A percentile compares a stretch with the other conserved stretches of the same genome.
Evolutionary conservation across 2,888 invertebrate genomes (phyloP).

Genomic region (Teleiodes luculella): DNA sequence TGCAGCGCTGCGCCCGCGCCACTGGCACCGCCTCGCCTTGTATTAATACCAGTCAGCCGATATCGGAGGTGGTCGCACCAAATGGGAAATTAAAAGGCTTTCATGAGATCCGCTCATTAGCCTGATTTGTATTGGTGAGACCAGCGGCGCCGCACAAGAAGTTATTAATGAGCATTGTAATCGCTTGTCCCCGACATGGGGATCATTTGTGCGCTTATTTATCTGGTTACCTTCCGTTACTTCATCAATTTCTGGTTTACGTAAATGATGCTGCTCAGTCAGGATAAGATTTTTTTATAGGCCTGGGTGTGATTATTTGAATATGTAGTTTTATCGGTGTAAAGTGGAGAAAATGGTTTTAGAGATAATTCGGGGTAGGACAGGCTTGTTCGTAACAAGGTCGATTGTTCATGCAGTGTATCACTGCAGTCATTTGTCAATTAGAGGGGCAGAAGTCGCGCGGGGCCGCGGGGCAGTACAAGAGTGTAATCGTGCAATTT

Average conservation of each 20-base stretch:
- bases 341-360: not conserved
- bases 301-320: constrained; percentile 7
- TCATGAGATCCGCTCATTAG: constrained; percentile 72
- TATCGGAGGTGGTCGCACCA: constrained; percentile 68
- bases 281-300: constrained; percentile 21
- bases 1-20: constrained; percentile 56
- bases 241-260: constrained; percentile 44
- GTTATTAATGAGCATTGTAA: constrained; percentile 69
- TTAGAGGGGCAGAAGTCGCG: constrained; percentile 50
- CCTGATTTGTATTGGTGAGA: constrained; percentile 64
- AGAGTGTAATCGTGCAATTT: constrained; percentile 74
- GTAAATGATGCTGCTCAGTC: constrained; percentile 24
- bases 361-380: not conserved
- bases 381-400: constrained; percentile 23
- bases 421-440: constrained; percentile 62
- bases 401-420: constrained; percentile 52
- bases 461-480: constrained; percentile 57
- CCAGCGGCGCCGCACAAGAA: constrained; percentile 64
- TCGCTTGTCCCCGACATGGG: constrained; percentile 54
- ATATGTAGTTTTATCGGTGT: not conserved
- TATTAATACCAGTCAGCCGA: constrained; percentile 73
- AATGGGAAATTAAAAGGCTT: constrained; percentile 78
- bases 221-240: constrained; percentile 41
- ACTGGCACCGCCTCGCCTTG: constrained; percentile 52
- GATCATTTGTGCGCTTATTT: constrained; percentile 57